Evolutionary conservation across 2,888 invertebrate species (phyloP).

Genomic region (Caradrina kadenii): DNA sequence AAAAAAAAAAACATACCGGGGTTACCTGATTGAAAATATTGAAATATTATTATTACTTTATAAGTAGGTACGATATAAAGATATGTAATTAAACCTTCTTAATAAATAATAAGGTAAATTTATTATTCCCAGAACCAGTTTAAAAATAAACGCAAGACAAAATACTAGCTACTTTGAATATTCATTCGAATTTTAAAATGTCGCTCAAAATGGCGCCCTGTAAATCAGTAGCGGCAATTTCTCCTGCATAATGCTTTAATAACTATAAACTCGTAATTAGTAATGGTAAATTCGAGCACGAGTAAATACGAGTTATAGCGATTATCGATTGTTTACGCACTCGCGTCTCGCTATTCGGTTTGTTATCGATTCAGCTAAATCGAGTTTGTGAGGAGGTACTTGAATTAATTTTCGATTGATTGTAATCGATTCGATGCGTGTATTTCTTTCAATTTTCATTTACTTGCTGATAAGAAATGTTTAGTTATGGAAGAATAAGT

Average conservation of each 20-base stretch:
- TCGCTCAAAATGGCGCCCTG: conserved; percentile 84
- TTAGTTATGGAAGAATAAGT: conserved; percentile 22
- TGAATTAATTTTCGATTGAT: conserved; percentile 72
- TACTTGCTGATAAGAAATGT: conserved; percentile 45
- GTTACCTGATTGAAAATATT: conserved; percentile 52
- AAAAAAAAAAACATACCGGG: conserved; percentile 64
- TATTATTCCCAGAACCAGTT: conserved; percentile 34
- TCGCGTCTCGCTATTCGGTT: conserved; percentile 70
- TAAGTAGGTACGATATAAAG: neutral
- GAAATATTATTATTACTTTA: neutral
- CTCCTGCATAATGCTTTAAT: conserved; percentile 83
- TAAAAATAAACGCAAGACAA: conserved; percentile 33
- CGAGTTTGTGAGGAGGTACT: conserved; percentile 62
- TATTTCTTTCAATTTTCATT: conserved; percentile 59
- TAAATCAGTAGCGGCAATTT: conserved; percentile 88
- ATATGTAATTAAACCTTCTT: neutral
- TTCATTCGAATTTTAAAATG: conserved; percentile 86
- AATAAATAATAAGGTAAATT: conserved; percentile 7
- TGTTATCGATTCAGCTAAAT: conserved; percentile 66
- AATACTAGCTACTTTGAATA: conserved; percentile 56
- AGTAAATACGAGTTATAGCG: conserved; percentile 70
- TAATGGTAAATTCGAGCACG: conserved; percentile 81
- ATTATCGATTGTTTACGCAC: conserved; percentile 83
- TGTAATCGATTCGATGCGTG: conserved; percentile 79
- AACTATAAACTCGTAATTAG: conserved; percentile 88